Base-by-base conservation (phyloP, 2,113 vertebrate species). In the Nannobrachium achirus region DNA sequence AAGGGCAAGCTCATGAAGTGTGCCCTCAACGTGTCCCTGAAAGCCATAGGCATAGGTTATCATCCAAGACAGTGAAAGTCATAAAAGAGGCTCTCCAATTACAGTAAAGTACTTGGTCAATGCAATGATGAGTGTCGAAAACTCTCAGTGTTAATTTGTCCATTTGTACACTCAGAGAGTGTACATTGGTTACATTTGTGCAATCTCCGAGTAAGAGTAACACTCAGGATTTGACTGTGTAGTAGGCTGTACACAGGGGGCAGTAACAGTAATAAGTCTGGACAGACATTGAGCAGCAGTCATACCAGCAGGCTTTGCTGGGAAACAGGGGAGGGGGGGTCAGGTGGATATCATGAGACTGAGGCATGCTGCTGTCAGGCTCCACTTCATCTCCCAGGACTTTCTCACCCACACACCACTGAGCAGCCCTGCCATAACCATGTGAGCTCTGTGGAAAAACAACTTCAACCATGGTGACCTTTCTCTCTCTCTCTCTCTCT, bases 321-420 rank as follows among this genome's bases (percentile, higher is more conserved):
- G 70, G 75, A 66, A 82, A 48, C 39, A 39, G 72, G 65, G 10
- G 60, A 8, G 14, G 42, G 56, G 45, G 66, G 79, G 86, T 92
- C 90, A 90, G 90, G 91, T 92, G 91, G 82, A 85, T 68, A 86
- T 91, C 90, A 93, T 91, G 88, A 83, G 91, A 92, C 82, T n/a
- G 62, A 69, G 74, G 64, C 69, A 61, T 79, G 45, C 42, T 60
- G 48, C 44, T 41, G 10, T 77, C 65, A 71, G 39, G 84, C 82
- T 87, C 52, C 69, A 67, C 69, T 85, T 84, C 72, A 71, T 75
- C 82, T 79, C 79, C 66, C 61, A 81, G 76, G 84, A 86, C 75
- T 72, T 83, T 79, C 80, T 83, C 82, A 76, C 63, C 76, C 80
- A 61, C 69, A 70, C 13, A 60, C 75, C 75, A 79, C 71, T 62